Conservation (phyloP, 2,888 invertebrate species). For the Hermodice carunculata region DNA sequence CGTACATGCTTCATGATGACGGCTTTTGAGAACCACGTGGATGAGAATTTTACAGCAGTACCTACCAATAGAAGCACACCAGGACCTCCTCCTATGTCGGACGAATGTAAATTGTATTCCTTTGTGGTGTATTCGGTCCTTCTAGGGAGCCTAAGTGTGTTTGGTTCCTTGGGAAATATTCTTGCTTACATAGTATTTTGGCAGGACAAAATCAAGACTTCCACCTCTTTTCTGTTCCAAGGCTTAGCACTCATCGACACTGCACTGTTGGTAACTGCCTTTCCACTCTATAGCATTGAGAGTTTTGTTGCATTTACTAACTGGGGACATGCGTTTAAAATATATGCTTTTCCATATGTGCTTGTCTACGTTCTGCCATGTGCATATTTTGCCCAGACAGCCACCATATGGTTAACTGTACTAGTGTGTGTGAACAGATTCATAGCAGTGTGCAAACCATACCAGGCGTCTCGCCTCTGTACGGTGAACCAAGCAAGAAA, state of each 20-base stretch:
- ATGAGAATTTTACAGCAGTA: no score
- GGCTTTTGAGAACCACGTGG: no score
- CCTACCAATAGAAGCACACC: no score
- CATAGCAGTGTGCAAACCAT: slow-evolving; percentile 42
- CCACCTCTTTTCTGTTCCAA: slow-evolving; percentile 42
- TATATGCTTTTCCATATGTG: slow-evolving; percentile 14
- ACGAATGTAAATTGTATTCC: slow-evolving; percentile 32
- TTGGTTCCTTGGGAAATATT: slow-evolving; percentile 39
- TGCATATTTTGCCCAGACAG: slow-evolving; percentile 34
- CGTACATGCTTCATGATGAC: no score
- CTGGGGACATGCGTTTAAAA: slow-evolving; percentile 9
- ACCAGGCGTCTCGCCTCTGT: slow-evolving; percentile 37
- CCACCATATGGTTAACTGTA: slow-evolving; percentile 43
- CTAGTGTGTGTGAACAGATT: slow-evolving; percentile 42
- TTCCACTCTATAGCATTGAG: slow-evolving; percentile 37
- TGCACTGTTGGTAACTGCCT: slow-evolving; percentile 29
- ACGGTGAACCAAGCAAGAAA: slow-evolving; percentile 40
- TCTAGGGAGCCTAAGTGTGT: slow-evolving; percentile 32
- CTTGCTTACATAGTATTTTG: slow-evolving; percentile 39
- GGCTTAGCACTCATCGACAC: slow-evolving; percentile 39
- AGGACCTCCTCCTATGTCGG: no score
- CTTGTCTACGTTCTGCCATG: slow-evolving; percentile 35
- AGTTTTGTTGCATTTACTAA: slow-evolving; percentile 32
- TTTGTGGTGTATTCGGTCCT: slow-evolving; percentile 40
- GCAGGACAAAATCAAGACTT: slow-evolving; percentile 42